Base-by-base conservation (phyloP, 2,888 invertebrate genomes). In the Nudaria mundana region DNA sequence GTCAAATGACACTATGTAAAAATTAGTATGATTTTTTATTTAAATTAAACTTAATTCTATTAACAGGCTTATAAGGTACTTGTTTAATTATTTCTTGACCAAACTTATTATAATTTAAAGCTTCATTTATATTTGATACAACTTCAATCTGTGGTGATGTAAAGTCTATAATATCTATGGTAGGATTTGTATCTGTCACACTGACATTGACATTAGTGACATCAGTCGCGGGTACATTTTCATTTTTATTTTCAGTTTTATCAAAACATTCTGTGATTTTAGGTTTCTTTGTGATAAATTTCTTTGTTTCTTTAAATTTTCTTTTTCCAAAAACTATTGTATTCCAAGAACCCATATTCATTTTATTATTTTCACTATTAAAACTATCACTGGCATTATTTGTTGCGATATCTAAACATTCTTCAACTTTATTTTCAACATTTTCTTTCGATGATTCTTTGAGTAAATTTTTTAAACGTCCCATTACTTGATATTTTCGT, bases 401-500 rank as follows among this genome's bases (percentile, higher is more conserved):
- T 1, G 0, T 5, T 10, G 5, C 11, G 2, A 10, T 8, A 18
- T 5, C 18, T 5, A 36, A 12, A 2, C 26, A 3, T 13, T 39
- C 33, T 36, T 34, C 36, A 24, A 41, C 7, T 1, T 31, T 41
- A 4, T 35, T 25, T 22, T 39, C 8, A 11, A 18, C 6, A 3
- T 28, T 30, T 3, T 40, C 30, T 16, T 47, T 41, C 22, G 37
- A 20, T 3, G 14, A n/a, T 34, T 34, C 34, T 31, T 57, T 69
- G 18, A 74, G 42, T 13, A 85, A 53, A 44, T 83, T 82, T 39
- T 42, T 67, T 1, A 87, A 48, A 16, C 86, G 52, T 3, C 52
- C 65, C 2, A 76, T 32, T 0, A 97, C 90, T 64, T 94, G 93
- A 52, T 77, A 89, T 48, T 90, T 84, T 10, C 98, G 83, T 56